These are phyloP conservation scores for Dryococelus australis DNA, from an alignment of 2,888 invertebrate species.

Conservation along the genomic window DNA sequence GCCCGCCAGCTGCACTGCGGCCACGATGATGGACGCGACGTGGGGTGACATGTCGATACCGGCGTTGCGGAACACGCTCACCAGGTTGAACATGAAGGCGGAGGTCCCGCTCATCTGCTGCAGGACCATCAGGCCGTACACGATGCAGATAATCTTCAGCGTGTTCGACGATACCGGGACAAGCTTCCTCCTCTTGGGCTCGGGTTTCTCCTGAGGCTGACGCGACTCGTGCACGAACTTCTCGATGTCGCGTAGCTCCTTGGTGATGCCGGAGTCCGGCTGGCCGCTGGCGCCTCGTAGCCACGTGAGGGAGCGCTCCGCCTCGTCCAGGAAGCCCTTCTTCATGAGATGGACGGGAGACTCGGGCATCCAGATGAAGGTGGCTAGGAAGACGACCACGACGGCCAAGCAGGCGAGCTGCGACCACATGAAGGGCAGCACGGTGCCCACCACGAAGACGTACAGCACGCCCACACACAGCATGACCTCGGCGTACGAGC, in stretches of 20 bases:
- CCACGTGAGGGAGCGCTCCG: constrained; percentile 69
- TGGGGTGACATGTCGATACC: constrained; percentile 59
- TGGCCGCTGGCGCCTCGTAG: constrained; percentile 69
- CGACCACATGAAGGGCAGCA: constrained; percentile 63
- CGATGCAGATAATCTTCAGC: constrained; percentile 75
- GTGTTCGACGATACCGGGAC: constrained; percentile 66
- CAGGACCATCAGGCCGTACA: constrained; percentile 58
- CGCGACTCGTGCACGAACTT: constrained; percentile 45
- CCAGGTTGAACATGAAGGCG: constrained; percentile 59
- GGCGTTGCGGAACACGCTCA: constrained; percentile 48
- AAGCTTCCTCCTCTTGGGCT: not conserved
- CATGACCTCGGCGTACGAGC: constrained; percentile 29
- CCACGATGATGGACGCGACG: constrained; percentile 56
- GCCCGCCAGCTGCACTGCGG: constrained; percentile 55
- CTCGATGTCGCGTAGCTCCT: constrained; percentile 69
- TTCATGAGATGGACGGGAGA: constrained; percentile 28
- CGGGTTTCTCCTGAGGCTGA: not conserved
- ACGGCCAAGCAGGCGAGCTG: constrained; percentile 70
- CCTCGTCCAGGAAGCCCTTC: constrained; percentile 62
- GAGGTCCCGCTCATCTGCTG: constrained; percentile 55
- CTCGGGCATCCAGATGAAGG: constrained; percentile 28
- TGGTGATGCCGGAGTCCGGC: constrained; percentile 62
- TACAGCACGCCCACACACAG: constrained; percentile 25
- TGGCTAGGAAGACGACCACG: constrained; percentile 55
- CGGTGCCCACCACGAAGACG: constrained; percentile 56